A percentile compares a stretch with the other conserved stretches of the same genome.
Conservation (phyloP, 1,140 invertebrate genomes). For the Scaptomyza montana region DNA sequence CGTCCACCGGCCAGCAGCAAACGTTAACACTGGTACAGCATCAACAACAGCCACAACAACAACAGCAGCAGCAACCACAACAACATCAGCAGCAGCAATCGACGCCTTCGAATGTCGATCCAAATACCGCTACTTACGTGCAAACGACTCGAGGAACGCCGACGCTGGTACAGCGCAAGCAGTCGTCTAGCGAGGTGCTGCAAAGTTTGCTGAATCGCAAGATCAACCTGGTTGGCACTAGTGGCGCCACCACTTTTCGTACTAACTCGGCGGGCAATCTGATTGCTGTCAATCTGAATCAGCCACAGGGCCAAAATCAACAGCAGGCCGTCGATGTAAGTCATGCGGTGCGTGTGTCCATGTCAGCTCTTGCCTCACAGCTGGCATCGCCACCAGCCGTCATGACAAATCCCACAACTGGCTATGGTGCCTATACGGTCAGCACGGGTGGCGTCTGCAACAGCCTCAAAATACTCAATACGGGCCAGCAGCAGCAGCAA, state of each 20-base stretch:
- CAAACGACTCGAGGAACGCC: conserved; percentile 69
- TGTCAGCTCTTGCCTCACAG: conserved; percentile 83
- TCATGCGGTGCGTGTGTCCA: conserved; percentile 78
- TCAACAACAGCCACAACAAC: conserved; percentile 64
- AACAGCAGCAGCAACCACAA: conserved; percentile 60
- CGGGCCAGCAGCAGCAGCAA: conserved; percentile 67
- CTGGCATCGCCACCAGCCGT: conserved; percentile 81
- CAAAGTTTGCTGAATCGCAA: conserved; percentile 79
- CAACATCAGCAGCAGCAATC: conserved; percentile 54
- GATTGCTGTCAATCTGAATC: conserved; percentile 84
- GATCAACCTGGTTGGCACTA: conserved; percentile 67
- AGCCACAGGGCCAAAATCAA: conserved; percentile 46
- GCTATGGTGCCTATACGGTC: conserved; percentile 69
- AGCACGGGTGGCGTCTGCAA: conserved; percentile 60
- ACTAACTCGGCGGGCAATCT: conserved; percentile 84
- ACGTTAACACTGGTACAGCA: conserved; percentile 69
- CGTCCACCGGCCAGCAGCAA: conserved; percentile 74
- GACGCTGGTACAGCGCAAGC: conserved; percentile 66
- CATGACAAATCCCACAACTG: conserved; percentile 79
- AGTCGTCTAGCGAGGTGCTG: conserved; percentile 74
- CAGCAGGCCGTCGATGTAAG: conserved; percentile 50
- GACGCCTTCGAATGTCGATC: conserved; percentile 43
- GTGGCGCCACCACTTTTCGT: conserved; percentile 69
- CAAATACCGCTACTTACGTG: conserved; percentile 65
- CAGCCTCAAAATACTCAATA: conserved; percentile 76